A percentile compares a stretch with the other conserved stretches of the same genome.
These are phyloP conservation scores for Notothenia rossii DNA, from an alignment of 2,113 vertebrate genomes.

Conservation along the genomic window DNA sequence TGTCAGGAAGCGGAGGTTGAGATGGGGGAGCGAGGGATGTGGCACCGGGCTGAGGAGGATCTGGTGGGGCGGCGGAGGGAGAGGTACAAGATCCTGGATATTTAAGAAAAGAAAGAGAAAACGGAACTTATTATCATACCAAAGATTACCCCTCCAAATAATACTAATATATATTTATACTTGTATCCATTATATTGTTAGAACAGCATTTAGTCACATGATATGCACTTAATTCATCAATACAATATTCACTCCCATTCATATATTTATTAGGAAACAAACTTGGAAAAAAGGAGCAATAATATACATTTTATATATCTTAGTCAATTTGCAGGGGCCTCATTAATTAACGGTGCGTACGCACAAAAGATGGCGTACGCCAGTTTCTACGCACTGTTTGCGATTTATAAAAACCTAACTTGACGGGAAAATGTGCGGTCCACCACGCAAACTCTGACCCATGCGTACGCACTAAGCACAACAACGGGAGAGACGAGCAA, in stretches of 20 bases:
- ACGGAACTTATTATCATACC: background rate
- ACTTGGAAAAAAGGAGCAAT: background rate
- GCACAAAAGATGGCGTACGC: too few relatives aligned
- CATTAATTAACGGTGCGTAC: too few relatives aligned
- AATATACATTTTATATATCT: background rate
- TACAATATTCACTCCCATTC: background rate
- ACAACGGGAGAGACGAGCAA: too few relatives aligned
- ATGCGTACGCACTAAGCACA: too few relatives aligned
- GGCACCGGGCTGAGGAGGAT: constrained; percentile 68
- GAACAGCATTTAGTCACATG: background rate
- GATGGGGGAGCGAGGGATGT: constrained; percentile 87
- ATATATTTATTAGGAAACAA: background rate
- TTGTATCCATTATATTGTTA: too few relatives aligned
- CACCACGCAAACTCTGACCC: too few relatives aligned
- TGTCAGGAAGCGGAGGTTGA: constrained; percentile 84
- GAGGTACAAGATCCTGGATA: constrained; percentile 37
- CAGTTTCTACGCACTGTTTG: too few relatives aligned
- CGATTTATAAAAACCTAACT: too few relatives aligned
- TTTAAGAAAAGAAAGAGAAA: background rate
- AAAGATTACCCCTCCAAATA: too few relatives aligned
- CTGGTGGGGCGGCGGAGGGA: constrained; percentile 64
- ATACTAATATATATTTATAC: too few relatives aligned
- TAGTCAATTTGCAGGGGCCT: background rate
- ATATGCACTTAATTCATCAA: background rate
- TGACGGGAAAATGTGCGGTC: too few relatives aligned